Percentiles rank a stretch among this genome's conserved stretches.
phyloP scores from a whole-genome alignment of 2,888 invertebrate genomes.

The Busseola fusca region DNA sequence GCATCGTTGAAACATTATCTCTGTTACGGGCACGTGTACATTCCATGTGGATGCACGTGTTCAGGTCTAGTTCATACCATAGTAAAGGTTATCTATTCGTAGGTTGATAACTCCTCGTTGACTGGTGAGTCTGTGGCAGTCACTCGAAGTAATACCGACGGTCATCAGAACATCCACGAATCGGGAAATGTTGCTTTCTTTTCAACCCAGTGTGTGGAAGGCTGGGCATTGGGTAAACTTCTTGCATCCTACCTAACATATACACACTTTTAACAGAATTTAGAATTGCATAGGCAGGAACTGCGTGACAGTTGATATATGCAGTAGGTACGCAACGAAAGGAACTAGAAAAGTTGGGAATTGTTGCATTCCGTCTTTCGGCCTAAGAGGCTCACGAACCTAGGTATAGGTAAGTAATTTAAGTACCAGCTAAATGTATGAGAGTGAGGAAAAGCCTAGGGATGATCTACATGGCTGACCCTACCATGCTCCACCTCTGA shows the following conservation, averaged over 20 bases:
- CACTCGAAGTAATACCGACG: conserved; percentile 94
- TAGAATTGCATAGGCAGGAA: not conserved
- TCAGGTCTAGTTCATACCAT: conserved; percentile 12
- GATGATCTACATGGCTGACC: not conserved
- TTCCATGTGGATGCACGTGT: conserved; percentile 31
- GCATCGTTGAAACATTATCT: conserved; percentile 29
- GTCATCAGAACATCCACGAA: conserved; percentile 96
- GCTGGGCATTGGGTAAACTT: conserved; percentile 92
- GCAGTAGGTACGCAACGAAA: not conserved
- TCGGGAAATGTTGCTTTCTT: conserved; percentile 98
- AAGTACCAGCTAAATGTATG: not conserved
- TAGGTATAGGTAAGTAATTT: not conserved
- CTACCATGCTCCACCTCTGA: not conserved
- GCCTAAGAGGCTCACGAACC: not conserved
- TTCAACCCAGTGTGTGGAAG: conserved; percentile 98
- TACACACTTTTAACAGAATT: not conserved
- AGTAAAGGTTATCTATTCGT: conserved; percentile 46
- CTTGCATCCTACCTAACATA: not conserved
- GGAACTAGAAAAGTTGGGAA: not conserved
- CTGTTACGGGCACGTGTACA: conserved; percentile 31
- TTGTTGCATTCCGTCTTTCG: not conserved
- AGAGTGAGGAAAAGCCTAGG: not conserved
- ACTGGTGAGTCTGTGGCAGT: conserved; percentile 98
- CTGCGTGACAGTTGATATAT: not conserved
- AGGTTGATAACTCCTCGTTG: conserved; percentile 97